Conservation (phyloP, 2,888 invertebrate genomes). For the Caenorhabditis macrosperma region DNA sequence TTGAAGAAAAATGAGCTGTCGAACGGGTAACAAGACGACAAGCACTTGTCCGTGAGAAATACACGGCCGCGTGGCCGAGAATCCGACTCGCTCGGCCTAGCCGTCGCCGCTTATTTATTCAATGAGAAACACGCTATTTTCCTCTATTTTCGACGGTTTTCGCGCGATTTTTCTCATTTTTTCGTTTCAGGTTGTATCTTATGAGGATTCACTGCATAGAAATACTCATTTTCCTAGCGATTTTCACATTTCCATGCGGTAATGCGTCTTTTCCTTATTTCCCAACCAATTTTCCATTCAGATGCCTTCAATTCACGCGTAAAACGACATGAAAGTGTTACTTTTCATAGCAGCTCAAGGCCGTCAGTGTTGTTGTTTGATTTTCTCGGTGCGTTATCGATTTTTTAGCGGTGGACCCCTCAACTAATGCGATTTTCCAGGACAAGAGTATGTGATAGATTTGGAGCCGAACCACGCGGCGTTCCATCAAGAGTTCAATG, state of each 20-base stretch:
- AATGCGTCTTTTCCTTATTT: not conserved
- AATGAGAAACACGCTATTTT: not conserved
- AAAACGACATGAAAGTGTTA: constrained; percentile 44
- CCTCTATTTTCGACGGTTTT: not conserved
- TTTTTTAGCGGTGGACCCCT: not conserved
- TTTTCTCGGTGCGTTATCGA: constrained; percentile 30
- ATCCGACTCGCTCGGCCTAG: not conserved
- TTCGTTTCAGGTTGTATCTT: constrained; percentile 8
- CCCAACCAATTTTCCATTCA: constrained; percentile 7
- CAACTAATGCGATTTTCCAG: not conserved
- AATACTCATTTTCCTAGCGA: constrained; percentile 36
- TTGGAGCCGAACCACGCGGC: constrained; percentile 48
- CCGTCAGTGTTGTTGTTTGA: constrained; percentile 26
- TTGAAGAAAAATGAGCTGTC: too few relatives aligned
- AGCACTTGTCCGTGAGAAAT: constrained; percentile 21
- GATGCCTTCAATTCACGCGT: constrained; percentile 51
- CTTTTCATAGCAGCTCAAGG: constrained; percentile 16
- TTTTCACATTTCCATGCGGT: constrained; percentile 9
- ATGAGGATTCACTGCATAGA: constrained; percentile 23
- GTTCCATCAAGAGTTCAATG: constrained; percentile 38
- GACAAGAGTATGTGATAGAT: constrained; percentile 29
- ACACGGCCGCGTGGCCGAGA: constrained; percentile 21
- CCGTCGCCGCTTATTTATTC: not conserved
- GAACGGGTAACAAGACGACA: not conserved
- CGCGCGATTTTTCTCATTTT: not conserved